phyloP scores from a whole-genome alignment of 1,140 invertebrate species.

The Leptoteleia sp. region DNA sequence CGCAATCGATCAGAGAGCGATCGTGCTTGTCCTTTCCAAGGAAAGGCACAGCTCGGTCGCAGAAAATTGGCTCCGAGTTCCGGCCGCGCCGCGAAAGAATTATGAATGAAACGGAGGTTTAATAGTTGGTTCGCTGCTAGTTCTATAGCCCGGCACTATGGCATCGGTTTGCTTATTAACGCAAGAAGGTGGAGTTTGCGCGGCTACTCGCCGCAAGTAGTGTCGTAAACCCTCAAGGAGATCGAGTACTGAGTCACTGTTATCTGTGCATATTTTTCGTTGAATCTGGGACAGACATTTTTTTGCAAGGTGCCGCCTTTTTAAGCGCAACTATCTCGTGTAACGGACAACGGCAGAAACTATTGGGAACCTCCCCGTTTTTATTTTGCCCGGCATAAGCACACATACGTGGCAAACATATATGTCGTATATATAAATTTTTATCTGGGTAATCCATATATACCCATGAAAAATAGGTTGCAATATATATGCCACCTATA shows the following conservation, averaged over 20 bases:
- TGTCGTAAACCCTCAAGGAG: slow-evolving; percentile 63
- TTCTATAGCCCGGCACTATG: slow-evolving; percentile 55
- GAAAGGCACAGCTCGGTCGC: slow-evolving; percentile 37
- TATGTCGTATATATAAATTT: too few relatives aligned
- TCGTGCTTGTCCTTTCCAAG: slow-evolving; percentile 61
- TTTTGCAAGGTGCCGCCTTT: slow-evolving; percentile 28
- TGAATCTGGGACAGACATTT: slow-evolving; percentile 61
- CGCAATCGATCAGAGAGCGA: slow-evolving; percentile 55
- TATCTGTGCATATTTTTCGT: slow-evolving; percentile 65
- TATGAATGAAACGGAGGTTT: slow-evolving; percentile 65
- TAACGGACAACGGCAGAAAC: slow-evolving; percentile 20
- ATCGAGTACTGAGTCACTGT: slow-evolving; percentile 65
- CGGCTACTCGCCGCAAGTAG: slow-evolving; percentile 26
- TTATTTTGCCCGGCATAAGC: too few relatives aligned
- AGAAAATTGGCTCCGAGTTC: slow-evolving; percentile 55
- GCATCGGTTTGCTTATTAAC: slow-evolving; percentile 51
- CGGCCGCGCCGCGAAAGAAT: slow-evolving; percentile 59
- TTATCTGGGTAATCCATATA: too few relatives aligned
- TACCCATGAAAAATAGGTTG: too few relatives aligned
- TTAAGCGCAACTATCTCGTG: slow-evolving; percentile 11
- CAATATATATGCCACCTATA: too few relatives aligned
- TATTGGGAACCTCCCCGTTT: not conserved
- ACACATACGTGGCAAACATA: too few relatives aligned
- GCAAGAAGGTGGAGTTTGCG: slow-evolving; percentile 50
- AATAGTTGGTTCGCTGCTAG: slow-evolving; percentile 56